Evolutionary conservation across 2,888 invertebrate genomes (phyloP).

Genomic region (Ichneumoninae sp.): DNA sequence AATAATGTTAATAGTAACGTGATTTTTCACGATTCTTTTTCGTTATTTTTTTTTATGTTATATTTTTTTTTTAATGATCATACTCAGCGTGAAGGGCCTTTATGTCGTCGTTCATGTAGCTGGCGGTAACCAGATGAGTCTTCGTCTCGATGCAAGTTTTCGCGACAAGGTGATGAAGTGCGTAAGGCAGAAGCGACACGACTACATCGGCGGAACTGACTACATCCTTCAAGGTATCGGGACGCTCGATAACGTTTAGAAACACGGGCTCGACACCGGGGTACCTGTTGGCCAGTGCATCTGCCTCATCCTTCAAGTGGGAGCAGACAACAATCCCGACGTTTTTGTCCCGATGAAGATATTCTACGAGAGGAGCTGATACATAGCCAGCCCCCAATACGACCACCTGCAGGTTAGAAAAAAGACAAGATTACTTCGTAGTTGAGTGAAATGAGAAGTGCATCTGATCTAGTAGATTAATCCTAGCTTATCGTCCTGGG

Average conservation of each 20-base stretch:
- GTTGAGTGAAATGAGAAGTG: neutral
- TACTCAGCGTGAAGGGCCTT: conserved; percentile 91
- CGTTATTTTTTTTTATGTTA: too few relatives aligned
- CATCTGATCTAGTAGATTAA: neutral
- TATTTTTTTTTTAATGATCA: conserved; percentile 74
- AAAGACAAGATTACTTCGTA: neutral
- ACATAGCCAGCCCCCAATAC: conserved; percentile 98
- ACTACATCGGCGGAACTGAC: conserved; percentile 91
- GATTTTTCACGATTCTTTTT: neutral
- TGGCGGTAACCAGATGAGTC: conserved; percentile 98
- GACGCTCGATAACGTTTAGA: conserved; percentile 92
- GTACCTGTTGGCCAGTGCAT: conserved; percentile 91
- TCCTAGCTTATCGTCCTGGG: neutral
- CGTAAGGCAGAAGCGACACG: conserved; percentile 95
- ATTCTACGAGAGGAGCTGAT: conserved; percentile 97
- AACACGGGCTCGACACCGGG: conserved; percentile 92
- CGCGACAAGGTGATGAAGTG: conserved; percentile 94
- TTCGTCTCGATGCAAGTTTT: conserved; percentile 93
- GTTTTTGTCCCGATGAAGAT: conserved; percentile 92
- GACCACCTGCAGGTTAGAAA: conserved; percentile 86
- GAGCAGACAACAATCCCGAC: conserved; percentile 94
- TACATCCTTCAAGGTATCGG: conserved; percentile 89
- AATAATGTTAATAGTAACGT: too few relatives aligned
- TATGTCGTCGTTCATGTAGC: conserved; percentile 95
- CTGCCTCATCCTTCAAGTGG: conserved; percentile 94